phyloP scores from a whole-genome alignment of 2,113 vertebrate genomes.

The Oenanthe melanoleuca region DNA sequence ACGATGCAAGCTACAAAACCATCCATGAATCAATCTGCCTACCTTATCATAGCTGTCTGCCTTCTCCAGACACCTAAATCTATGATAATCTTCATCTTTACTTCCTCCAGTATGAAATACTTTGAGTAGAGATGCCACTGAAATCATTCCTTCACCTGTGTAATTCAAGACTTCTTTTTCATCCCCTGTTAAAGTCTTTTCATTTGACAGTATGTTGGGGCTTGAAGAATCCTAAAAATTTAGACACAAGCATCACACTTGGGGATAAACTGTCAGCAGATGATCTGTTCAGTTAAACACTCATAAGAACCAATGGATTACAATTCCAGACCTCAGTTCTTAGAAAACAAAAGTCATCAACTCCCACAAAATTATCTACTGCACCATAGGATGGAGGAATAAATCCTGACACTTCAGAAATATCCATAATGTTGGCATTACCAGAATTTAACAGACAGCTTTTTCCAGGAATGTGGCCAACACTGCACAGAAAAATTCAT shows the following conservation, averaged over 20 bases:
- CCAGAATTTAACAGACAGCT: not conserved
- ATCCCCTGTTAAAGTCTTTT: not conserved
- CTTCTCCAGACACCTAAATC: conserved; percentile 46
- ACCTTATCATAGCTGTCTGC: conserved; percentile 77
- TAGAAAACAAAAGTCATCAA: not conserved
- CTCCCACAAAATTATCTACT: not conserved
- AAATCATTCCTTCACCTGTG: conserved; percentile 63
- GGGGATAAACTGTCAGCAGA: not conserved
- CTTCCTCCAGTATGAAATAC: conserved; percentile 72
- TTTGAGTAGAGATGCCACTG: conserved; percentile 76
- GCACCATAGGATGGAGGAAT: not conserved
- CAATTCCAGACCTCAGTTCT: not conserved
- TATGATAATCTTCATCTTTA: conserved; percentile 38
- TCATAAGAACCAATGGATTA: not conserved
- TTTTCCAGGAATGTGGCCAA: not conserved
- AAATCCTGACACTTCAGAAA: not conserved
- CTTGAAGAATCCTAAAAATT: conserved; percentile 39
- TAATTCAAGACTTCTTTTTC: conserved; percentile 1
- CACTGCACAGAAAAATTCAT: not conserved
- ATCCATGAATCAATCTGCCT: not conserved
- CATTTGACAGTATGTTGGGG: not conserved
- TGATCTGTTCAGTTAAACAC: not conserved
- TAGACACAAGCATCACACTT: not conserved
- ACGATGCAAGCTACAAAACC: not conserved
- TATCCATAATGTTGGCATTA: not conserved